Percentiles rank a stretch among this genome's conserved stretches.
Conservation (phyloP, 1,140 invertebrate species). For the Zaprionus ghesquierei region DNA sequence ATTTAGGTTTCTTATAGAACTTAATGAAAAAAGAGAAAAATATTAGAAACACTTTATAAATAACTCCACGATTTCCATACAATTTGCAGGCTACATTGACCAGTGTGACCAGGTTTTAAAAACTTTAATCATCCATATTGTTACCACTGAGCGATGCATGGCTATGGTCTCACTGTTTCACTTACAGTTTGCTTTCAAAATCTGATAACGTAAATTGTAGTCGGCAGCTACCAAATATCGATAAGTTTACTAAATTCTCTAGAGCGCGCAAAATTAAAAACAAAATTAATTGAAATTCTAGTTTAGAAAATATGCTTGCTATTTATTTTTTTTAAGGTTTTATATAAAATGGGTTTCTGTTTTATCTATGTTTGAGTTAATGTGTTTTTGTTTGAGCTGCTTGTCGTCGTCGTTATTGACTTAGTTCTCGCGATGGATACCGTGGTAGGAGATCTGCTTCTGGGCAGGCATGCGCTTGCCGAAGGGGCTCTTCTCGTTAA, state of each 20-base stretch:
- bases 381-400: not conserved
- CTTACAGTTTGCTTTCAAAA: too few relatives aligned
- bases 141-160: too few relatives aligned
- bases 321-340: slow-evolving; percentile 2
- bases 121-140: too few relatives aligned
- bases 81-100: too few relatives aligned
- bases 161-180: too few relatives aligned
- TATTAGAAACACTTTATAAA: too few relatives aligned
- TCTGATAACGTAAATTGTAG: too few relatives aligned
- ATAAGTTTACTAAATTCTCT: too few relatives aligned
- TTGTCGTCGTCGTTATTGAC: not conserved
- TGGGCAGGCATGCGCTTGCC: slow-evolving; percentile 69
- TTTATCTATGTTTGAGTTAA: not conserved
- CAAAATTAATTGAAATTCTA: not conserved
- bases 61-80: too few relatives aligned
- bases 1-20: too few relatives aligned
- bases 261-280: not conserved
- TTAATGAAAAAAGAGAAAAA: too few relatives aligned
- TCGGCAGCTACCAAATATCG: not conserved
- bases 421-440: slow-evolving; percentile 49
- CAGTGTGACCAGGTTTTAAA: too few relatives aligned
- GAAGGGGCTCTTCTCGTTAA: slow-evolving; percentile 72
- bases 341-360: not conserved
- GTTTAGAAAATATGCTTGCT: slow-evolving; percentile 25
- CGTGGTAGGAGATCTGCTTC: slow-evolving; percentile 65